Percentiles rank a stretch among this genome's conserved stretches.
Conservation (phyloP, 2,888 invertebrate genomes). For the Apodemia hepburni region DNA sequence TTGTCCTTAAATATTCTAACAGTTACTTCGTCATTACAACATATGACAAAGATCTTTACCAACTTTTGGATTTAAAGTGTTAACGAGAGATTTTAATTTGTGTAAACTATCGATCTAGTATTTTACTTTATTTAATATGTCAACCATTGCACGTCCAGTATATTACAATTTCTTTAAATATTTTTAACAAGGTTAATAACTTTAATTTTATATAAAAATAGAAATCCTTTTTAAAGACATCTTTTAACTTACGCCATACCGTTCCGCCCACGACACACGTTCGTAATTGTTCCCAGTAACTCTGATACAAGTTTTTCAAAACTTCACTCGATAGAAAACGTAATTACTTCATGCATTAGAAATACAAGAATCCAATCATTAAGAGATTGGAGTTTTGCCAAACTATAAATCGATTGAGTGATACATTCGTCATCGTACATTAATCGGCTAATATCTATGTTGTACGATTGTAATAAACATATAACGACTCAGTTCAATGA, state of each 20-base stretch:
- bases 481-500: constrained; percentile 35
- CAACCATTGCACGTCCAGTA: too few species aligned
- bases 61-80: not conserved
- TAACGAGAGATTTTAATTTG: not conserved
- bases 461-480: constrained; percentile 33
- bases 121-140: too few species aligned
- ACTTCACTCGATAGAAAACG: constrained; percentile 47
- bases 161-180: too few species aligned
- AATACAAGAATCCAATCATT: constrained; percentile 32
- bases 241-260: constrained; percentile 34
- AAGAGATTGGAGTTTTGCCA: constrained; percentile 32
- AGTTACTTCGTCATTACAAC: not conserved
- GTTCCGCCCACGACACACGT: constrained; percentile 55
- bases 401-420: constrained; percentile 32
- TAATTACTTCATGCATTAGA: constrained; percentile 54
- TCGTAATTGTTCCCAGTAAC: constrained; percentile 68
- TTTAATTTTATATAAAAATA: not conserved
- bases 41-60: not conserved
- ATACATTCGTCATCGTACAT: constrained; percentile 23
- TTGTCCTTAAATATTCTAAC: too few species aligned
- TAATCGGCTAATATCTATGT: constrained; percentile 39
- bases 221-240: not conserved
- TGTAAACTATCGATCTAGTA: not conserved
- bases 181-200: too few species aligned
- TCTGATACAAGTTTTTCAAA: constrained; percentile 55